Conservation (phyloP, 2,888 invertebrate genomes). For the Tricholauxania praeusta region DNA sequence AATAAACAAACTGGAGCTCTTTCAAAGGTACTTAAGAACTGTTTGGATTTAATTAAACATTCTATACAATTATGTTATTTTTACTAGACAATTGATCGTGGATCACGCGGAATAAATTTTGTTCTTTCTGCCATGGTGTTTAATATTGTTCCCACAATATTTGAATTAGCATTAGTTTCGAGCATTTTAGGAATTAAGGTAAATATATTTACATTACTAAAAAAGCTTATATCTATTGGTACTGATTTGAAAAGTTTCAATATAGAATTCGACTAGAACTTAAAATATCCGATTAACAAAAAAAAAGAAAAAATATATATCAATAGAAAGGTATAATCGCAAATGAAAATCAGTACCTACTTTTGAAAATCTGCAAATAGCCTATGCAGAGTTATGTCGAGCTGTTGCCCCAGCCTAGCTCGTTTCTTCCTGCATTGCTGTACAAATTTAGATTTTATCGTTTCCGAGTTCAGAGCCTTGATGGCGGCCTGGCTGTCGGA, state of each 20-base stretch:
- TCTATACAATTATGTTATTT: neutral
- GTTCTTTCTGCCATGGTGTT: conserved; percentile 97
- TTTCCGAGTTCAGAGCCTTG: too few species aligned
- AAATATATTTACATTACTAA: neutral
- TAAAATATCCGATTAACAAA: too few species aligned
- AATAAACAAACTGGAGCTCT: conserved; percentile 94
- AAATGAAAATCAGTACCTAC: too few species aligned
- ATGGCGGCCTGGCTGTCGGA: too few species aligned
- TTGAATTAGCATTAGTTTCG: conserved; percentile 92
- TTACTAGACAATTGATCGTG: conserved; percentile 85
- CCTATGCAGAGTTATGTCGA: too few species aligned
- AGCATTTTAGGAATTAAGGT: conserved; percentile 85
- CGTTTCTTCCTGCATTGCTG: too few species aligned
- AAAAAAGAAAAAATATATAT: too few species aligned
- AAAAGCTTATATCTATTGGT: neutral
- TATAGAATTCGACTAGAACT: too few species aligned
- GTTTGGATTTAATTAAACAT: neutral
- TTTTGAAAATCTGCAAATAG: too few species aligned
- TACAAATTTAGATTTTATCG: too few species aligned
- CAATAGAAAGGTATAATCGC: too few species aligned
- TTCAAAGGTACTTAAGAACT: conserved; percentile 77
- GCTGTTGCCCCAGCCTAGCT: too few species aligned
- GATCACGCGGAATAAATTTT: conserved; percentile 97
- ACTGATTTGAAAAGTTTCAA: neutral
- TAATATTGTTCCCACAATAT: conserved; percentile 95